These are phyloP conservation scores for Drosophila takahashii DNA, from an alignment of 1,140 invertebrate genomes.

Conservation along the genomic window DNA sequence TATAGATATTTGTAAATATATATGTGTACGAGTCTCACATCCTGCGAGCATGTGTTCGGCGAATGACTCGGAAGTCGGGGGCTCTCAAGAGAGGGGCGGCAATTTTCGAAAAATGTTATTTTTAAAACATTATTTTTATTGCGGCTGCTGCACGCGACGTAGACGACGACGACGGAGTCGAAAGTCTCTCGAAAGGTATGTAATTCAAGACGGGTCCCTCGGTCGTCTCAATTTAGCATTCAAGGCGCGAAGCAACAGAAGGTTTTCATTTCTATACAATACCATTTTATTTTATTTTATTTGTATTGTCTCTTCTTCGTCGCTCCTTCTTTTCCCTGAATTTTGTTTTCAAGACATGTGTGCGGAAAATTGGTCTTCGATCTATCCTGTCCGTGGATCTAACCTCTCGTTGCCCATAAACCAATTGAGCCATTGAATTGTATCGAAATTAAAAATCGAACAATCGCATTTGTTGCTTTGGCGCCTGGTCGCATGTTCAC, in stretches of 20 bases:
- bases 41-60: constrained; percentile 37
- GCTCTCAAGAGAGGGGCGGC: constrained; percentile 1
- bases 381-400: not conserved
- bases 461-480: constrained; percentile 52
- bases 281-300: constrained; percentile 14
- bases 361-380: constrained; percentile 66
- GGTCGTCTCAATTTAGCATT: constrained; percentile 56
- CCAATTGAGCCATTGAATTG: constrained; percentile 66
- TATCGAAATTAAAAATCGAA: constrained; percentile 2
- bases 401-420: too few relatives aligned
- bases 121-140: constrained; percentile 81
- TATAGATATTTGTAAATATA: not conserved
- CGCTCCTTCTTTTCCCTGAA: constrained; percentile 14
- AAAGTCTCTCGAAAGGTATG: not conserved
- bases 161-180: too few relatives aligned
- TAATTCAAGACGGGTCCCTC: constrained; percentile 7
- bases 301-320: constrained; percentile 1
- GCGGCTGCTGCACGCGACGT: constrained; percentile 66
- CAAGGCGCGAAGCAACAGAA: constrained; percentile 54
- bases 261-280: constrained; percentile 15
- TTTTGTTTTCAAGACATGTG: constrained; percentile 49
- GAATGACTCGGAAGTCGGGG: constrained; percentile 36
- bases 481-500: constrained; percentile 55
- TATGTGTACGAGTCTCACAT: constrained; percentile 11
- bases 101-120: constrained; percentile 63